These are phyloP conservation scores for Teinopalpus imperialis DNA, from an alignment of 2,888 invertebrate genomes.

Conservation along the genomic window DNA sequence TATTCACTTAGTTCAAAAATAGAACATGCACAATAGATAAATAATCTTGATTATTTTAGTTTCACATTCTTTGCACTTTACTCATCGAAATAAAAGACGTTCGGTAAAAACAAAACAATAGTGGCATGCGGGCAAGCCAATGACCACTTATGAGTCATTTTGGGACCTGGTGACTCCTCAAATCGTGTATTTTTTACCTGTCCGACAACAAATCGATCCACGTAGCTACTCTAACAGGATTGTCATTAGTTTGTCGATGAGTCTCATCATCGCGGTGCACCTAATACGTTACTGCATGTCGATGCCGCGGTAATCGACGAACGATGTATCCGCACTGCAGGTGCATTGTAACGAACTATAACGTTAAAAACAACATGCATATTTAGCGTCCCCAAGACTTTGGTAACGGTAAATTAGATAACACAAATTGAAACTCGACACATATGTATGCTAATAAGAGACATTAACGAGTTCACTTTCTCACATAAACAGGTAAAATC, in stretches of 20 bases:
- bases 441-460: slow-evolving; percentile 48
- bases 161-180: slow-evolving; percentile 53
- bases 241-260: slow-evolving; percentile 47
- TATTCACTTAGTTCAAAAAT: slow-evolving; percentile 19
- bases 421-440: slow-evolving; percentile 43
- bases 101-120: slow-evolving; percentile 73
- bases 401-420: slow-evolving; percentile 67
- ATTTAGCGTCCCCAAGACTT: slow-evolving; percentile 55
- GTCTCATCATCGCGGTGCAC: slow-evolving; percentile 52
- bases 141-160: slow-evolving; percentile 74
- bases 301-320: slow-evolving; percentile 35
- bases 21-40: slow-evolving; percentile 27
- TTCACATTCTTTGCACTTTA: slow-evolving; percentile 44
- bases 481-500: slow-evolving; percentile 61
- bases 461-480: slow-evolving; percentile 58
- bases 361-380: slow-evolving; percentile 54
- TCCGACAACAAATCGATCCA: slow-evolving; percentile 42
- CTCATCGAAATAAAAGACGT: slow-evolving; percentile 60
- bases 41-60: slow-evolving; percentile 31
- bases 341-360: slow-evolving; percentile 70
- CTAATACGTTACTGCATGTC: slow-evolving; percentile 31
- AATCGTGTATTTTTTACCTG: slow-evolving; percentile 57
- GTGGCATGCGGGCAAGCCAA: slow-evolving; percentile 48
- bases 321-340: slow-evolving; percentile 55
- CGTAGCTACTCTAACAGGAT: slow-evolving; percentile 54